These are phyloP conservation scores for Myrmophylax atrothorax DNA, from an alignment of 2,113 vertebrate genomes.

Conservation along the genomic window DNA sequence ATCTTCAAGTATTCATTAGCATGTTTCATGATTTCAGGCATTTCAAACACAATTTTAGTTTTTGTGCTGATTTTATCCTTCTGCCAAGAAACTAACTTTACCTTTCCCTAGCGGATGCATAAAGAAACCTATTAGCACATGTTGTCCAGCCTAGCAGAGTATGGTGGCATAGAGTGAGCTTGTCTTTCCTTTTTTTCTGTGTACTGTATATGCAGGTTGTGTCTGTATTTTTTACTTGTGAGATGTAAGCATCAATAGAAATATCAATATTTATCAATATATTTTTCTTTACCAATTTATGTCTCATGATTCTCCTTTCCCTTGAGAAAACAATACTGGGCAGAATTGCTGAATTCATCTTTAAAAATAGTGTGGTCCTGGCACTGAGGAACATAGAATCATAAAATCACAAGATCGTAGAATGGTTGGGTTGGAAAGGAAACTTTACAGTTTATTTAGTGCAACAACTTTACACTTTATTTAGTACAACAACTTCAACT, in stretches of 20 bases:
- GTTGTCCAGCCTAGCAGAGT: background rate
- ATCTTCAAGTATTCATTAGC: background rate
- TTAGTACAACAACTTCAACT: background rate
- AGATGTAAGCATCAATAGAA: background rate
- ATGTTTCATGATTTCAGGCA: background rate
- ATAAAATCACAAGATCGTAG: background rate
- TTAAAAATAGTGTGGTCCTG: background rate
- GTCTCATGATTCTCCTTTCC: background rate
- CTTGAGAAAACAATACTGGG: background rate
- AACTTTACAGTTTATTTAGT: background rate
- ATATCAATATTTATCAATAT: background rate
- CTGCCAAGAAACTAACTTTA: background rate
- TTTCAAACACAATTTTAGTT: background rate
- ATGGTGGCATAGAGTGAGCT: background rate
- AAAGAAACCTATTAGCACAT: background rate
- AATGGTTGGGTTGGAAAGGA: background rate
- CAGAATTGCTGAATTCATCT: background rate
- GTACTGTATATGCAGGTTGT: background rate
- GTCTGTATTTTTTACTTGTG: background rate
- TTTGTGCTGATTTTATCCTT: background rate
- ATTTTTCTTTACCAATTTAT: background rate
- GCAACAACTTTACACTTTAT: background rate
- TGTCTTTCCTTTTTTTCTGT: background rate
- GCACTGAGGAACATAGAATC: background rate
- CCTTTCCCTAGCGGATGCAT: rapidly evolving